Conservation (phyloP, 1,140 invertebrate genomes). For the Pinna nobilis region DNA sequence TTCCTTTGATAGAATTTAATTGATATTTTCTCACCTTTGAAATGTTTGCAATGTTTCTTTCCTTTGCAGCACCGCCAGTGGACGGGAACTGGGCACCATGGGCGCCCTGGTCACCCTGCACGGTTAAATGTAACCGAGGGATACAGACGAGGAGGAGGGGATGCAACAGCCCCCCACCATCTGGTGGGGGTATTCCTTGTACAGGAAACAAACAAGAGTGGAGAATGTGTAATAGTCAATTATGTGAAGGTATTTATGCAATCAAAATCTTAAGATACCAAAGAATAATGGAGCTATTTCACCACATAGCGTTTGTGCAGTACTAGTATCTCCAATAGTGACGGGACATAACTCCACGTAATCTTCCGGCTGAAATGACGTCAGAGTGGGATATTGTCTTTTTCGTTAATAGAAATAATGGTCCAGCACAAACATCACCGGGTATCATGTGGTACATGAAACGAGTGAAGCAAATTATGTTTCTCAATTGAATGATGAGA, state of each 20-base stretch:
- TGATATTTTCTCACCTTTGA: not conserved
- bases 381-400: too few species aligned
- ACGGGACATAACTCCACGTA: too few species aligned
- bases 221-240: slow-evolving; percentile 66
- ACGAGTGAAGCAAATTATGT: not conserved
- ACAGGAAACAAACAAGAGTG: slow-evolving; percentile 62
- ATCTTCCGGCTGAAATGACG: too few species aligned
- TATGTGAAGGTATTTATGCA: slow-evolving; percentile 65
- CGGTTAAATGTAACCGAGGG: slow-evolving; percentile 63
- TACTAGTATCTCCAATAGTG: too few species aligned
- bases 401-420: not conserved
- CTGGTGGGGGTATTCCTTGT: slow-evolving; percentile 50
- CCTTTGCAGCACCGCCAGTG: slow-evolving; percentile 43
- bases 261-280: too few species aligned
- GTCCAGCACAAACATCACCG: too few species aligned
- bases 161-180: slow-evolving; percentile 60
- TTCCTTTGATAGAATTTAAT: not conserved
- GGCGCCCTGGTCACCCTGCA: slow-evolving; percentile 66
- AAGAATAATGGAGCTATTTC: too few species aligned
- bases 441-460: too few species aligned
- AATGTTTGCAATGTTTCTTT: not conserved
- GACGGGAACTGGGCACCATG: slow-evolving; percentile 66
- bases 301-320: too few species aligned
- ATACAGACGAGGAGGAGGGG: slow-evolving; percentile 60
- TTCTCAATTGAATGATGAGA: not conserved